Evolutionary conservation across 2,888 invertebrate species (phyloP), one percentile per base, ranked within the genome.

Genomic region (Plutella xylostella): DNA sequence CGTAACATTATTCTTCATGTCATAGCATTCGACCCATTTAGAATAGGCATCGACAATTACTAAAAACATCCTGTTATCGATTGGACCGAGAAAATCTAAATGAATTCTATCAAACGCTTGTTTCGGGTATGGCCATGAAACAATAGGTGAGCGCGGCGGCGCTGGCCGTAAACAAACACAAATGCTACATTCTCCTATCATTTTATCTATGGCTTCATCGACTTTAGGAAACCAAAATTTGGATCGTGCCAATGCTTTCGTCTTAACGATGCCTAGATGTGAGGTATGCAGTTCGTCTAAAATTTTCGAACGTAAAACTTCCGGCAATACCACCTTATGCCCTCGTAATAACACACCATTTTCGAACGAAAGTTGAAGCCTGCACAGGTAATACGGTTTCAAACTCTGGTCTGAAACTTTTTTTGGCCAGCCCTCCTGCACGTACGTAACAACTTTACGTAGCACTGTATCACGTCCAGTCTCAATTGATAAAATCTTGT

Each of bases 41-140:
- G 42, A 30, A 14, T 19, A 42, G 4, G 31, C 31, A 17, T 42
- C 42, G n/a, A n/a, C n/a, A n/a, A n/a, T n/a, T n/a, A n/a, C n/a
- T n/a, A n/a, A n/a, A n/a, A n/a, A n/a, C n/a, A 33, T 33, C 19
- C 20, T 42, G 18, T 19, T 19, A 15, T 42, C 17, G 11, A 42
- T 18, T 6, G 42, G 42, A 1, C 52, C 52, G 12, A 42, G 19
- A 31, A 42, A 42, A 20, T 42, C 42, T 19, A 42, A n/a, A n/a
- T 42, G 42, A 5, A 42, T 20, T 12, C 42, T 17, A 30, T 19
- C n/a, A 31, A 31, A 42, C 5, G 33, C 19, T 11, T 30, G 12
- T n/a, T 19, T 12, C 7, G 33, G 31, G 33, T 18, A 42, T n/a
- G 42, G 33, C 33, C 42, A 42, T 15, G 31, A 19, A 5, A 19